A percentile compares a stretch with the other conserved stretches of the same genome.
phyloP scores from a whole-genome alignment of 2,797 vertebrate species.

The Poeciliopsis gracilis region DNA sequence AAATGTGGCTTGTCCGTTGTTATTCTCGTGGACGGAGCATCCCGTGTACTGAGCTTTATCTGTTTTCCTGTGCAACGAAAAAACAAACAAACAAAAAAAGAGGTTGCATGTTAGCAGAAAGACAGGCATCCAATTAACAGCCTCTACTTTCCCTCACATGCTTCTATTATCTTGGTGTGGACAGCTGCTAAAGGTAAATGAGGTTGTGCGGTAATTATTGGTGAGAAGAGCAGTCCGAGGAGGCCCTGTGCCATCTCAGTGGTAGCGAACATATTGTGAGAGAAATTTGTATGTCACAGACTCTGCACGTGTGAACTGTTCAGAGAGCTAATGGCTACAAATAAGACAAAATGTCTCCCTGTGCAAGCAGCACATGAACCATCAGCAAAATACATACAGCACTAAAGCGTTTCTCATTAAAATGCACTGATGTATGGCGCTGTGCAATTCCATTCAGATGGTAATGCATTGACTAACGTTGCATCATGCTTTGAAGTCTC shows the following conservation, averaged over 20 bases:
- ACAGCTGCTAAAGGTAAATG: slow-evolving; percentile 58
- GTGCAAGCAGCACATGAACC: background rate
- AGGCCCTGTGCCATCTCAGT: slow-evolving; percentile 27
- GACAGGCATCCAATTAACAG: slow-evolving; percentile 49
- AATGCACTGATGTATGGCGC: slow-evolving; percentile 24
- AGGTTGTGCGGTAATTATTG: slow-evolving; percentile 57
- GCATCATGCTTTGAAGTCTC: slow-evolving; percentile 63
- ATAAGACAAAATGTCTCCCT: slow-evolving; percentile 20
- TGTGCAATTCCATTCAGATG: slow-evolving; percentile 23
- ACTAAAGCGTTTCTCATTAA: slow-evolving; percentile 34
- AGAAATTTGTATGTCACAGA: slow-evolving; percentile 36
- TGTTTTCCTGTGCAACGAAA: slow-evolving; percentile 83
- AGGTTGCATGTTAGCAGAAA: slow-evolving; percentile 44
- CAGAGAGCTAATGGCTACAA: background rate
- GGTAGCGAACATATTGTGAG: slow-evolving; percentile 49
- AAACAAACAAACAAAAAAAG: slow-evolving; percentile 16
- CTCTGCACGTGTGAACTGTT: slow-evolving; percentile 7
- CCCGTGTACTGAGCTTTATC: slow-evolving; percentile 95
- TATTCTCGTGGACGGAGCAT: slow-evolving; percentile 94
- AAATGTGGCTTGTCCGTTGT: slow-evolving; percentile 94
- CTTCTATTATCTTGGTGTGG: slow-evolving; percentile 47
- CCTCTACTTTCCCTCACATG: slow-evolving; percentile 38
- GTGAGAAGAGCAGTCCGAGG: slow-evolving; percentile 53
- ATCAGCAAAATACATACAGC: slow-evolving; percentile 1
- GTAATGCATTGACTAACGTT: slow-evolving; percentile 48